These are phyloP conservation scores for Sitta carolinensis DNA, from an alignment of 2,797 vertebrate species.

Conservation along the genomic window DNA sequence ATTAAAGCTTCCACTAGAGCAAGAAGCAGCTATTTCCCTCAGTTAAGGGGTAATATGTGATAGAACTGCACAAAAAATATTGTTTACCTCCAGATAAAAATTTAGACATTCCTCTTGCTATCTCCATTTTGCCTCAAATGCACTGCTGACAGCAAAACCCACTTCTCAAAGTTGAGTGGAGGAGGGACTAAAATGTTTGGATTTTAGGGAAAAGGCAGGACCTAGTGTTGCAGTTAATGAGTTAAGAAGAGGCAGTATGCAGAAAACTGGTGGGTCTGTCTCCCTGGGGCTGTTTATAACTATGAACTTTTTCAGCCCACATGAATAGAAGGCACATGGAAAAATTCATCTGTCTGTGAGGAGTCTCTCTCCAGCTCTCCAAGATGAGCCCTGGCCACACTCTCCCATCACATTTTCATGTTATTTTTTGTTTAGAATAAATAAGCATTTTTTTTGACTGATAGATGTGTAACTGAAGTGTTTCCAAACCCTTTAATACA, in stretches of 20 bases:
- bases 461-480: neutral
- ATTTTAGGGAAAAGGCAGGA: neutral
- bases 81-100: neutral
- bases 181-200: neutral
- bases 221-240: neutral
- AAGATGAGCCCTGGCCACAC: accelerated
- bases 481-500: neutral
- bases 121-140: neutral
- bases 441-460: neutral
- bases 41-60: neutral
- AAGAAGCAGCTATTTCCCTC: neutral
- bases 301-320: neutral
- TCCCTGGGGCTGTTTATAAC: neutral
- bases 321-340: neutral
- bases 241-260: neutral
- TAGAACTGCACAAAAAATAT: neutral
- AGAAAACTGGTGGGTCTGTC: neutral
- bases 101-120: neutral
- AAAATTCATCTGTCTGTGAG: neutral
- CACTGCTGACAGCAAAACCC: neutral
- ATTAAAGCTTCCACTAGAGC: neutral
- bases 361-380: neutral
- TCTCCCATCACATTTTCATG: neutral
- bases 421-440: neutral
- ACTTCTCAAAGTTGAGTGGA: neutral